phyloP scores from a whole-genome alignment of 2,797 vertebrate species.

The Enteromius anoplus region DNA sequence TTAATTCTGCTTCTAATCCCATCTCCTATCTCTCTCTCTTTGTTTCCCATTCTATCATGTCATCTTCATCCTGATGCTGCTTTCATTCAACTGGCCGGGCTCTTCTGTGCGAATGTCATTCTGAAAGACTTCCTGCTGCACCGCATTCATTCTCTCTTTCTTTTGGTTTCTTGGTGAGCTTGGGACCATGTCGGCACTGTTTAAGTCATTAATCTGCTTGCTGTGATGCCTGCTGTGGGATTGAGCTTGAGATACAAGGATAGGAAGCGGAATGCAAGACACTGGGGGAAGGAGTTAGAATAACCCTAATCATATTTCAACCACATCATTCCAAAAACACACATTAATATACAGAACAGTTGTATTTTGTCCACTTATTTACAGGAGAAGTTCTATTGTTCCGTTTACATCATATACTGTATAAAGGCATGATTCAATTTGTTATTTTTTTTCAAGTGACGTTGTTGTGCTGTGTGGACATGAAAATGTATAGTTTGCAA shows the following conservation, averaged over 20 bases:
- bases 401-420: background rate
- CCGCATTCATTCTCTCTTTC: conserved; percentile 51
- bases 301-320: conserved; percentile 25
- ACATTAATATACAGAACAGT: background rate
- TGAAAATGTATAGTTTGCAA: background rate
- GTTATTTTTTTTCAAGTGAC: background rate
- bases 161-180: conserved; percentile 49
- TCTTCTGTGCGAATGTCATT: conserved; percentile 42
- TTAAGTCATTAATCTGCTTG: conserved; percentile 55
- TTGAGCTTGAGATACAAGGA: conserved; percentile 36
- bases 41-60: conserved; percentile 61
- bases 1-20: conserved; percentile 39
- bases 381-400: background rate
- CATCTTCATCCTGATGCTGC: conserved; percentile 62
- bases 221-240: conserved; percentile 41
- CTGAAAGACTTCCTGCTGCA: conserved; percentile 39
- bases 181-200: conserved; percentile 60
- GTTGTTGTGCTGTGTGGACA: background rate
- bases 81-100: conserved; percentile 34
- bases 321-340: background rate
- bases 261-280: conserved; percentile 28
- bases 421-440: background rate
- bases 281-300: conserved; percentile 13
- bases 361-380: background rate
- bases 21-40: conserved; percentile 60